Evolutionary conservation across 2,113 vertebrate species (phyloP), one percentile per base, ranked within the genome.

Genomic region (Ptilonorhynchus violaceus): DNA sequence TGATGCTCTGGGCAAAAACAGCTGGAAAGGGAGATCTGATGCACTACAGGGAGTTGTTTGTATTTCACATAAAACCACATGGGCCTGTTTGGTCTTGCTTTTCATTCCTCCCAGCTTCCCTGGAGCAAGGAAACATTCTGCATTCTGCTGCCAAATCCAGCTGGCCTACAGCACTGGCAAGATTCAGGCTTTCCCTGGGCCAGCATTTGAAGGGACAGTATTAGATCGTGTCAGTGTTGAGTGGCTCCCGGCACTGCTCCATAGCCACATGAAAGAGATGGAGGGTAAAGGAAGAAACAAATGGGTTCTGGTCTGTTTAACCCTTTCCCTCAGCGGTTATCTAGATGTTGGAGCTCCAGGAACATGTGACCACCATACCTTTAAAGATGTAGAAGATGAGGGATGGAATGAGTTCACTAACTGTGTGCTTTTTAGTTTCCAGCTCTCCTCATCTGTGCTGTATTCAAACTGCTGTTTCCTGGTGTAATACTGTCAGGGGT

Each of bases 81-180:
- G 64, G 52, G 70, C 67, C 79, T 62, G 70, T 55, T 88, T 0
- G 10, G 47, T 68, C 83, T 76, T 76, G 76, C 89, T 85, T 88
- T 81, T 91, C 63, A 6, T 72, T 68, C 49, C 79, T 88, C 41
- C 53, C 44, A 14, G 62, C 79, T 85, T 88, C 79, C 91, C 70
- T 79, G 82, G 39, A 93, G 91, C 75, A 76, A 86, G 86, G 83
- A 86, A 95, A 53, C 75, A 37, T 58, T 88, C 86, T 88, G 14
- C 81, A 15, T 58, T 37, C 1, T 50, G 52, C 75, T 95, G 86
- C 82, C 91, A 85, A 42, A 56, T 44, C 42, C 69, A 42, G 2
- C 27, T 84, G 63, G 68, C 42, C 64, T 83, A 41, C 77, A 93
- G 73, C 68, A 46, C 77, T 91, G 96, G 77, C 53, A 72, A 11